Evolutionary conservation across 2,888 invertebrate species (phyloP).

Genomic region (Ryuthela nishihirai): DNA sequence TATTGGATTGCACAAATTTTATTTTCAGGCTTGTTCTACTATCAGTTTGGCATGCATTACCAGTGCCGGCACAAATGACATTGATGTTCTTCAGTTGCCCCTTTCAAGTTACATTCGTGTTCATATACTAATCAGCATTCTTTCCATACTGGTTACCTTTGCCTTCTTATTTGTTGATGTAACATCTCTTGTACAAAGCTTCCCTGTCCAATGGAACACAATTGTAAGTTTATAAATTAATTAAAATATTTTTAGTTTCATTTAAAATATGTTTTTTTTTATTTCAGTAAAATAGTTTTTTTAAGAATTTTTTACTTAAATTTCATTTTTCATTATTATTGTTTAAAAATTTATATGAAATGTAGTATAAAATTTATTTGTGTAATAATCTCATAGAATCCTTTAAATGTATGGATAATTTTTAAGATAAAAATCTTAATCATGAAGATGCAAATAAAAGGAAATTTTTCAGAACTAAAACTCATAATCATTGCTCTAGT

Average conservation of each 20-base stretch:
- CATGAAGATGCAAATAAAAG: no score
- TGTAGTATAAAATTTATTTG: no score
- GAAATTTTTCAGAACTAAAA: no score
- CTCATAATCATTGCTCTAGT: no score
- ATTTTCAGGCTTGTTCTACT: conserved; percentile 63
- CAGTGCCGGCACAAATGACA: conserved; percentile 70
- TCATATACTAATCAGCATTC: conserved; percentile 72
- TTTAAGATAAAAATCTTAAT: no score
- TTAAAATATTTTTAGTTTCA: conserved; percentile 48
- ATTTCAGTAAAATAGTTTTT: no score
- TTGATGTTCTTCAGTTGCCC: conserved; percentile 72
- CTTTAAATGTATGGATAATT: no score
- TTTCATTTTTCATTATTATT: neutral
- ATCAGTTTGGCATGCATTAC: conserved; percentile 69
- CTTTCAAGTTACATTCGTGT: conserved; percentile 68
- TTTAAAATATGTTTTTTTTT: no score
- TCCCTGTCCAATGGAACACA: conserved; percentile 74
- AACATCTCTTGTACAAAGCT: conserved; percentile 70
- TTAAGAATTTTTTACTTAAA: neutral
- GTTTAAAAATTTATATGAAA: no score
- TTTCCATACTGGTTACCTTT: conserved; percentile 68
- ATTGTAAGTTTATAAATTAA: conserved; percentile 60
- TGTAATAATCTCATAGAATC: no score
- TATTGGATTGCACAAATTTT: no score
- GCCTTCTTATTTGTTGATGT: conserved; percentile 73